Percentiles rank a stretch among this genome's conserved stretches.
phyloP scores from a whole-genome alignment of 2,113 vertebrate genomes.

The Electrona antarctica region DNA sequence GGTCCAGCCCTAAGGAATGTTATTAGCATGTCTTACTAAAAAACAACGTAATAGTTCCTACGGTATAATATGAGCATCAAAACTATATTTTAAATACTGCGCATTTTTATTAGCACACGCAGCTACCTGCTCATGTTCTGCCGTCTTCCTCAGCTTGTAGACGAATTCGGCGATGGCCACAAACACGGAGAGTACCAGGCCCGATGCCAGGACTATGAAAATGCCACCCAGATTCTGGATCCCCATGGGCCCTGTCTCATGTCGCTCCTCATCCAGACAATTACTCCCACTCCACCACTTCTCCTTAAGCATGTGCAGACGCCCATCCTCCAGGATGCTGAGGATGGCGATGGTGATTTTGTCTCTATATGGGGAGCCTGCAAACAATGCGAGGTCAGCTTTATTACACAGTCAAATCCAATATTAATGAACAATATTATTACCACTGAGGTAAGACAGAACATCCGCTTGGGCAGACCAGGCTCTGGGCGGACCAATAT shows the following conservation, averaged over 20 bases:
- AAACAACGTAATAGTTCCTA: too few species aligned
- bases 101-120: too few species aligned
- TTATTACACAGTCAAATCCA: conserved; percentile 23
- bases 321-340: conserved; percentile 95
- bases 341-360: conserved; percentile 98
- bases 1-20: too few species aligned
- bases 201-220: conserved; percentile 96
- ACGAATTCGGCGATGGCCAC: conserved; percentile 97
- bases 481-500: too few species aligned
- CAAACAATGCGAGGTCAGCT: conserved; percentile 55
- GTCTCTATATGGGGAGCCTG: conserved; percentile 97
- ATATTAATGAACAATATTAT: too few species aligned
- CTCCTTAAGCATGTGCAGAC: conserved; percentile 94
- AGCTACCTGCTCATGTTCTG: conserved; percentile 92
- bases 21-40: too few species aligned
- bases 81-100: too few species aligned
- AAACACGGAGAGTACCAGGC: conserved; percentile 92
- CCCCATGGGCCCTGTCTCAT: conserved; percentile 92
- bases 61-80: too few species aligned
- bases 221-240: conserved; percentile 97
- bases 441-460: too few species aligned
- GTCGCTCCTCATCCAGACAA: conserved; percentile 91
- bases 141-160: conserved; percentile 94
- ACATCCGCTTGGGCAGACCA: too few species aligned
- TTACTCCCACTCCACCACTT: conserved; percentile 96